These are phyloP conservation scores for Ormia ochracea DNA, from an alignment of 2,888 invertebrate species.

Conservation along the genomic window DNA sequence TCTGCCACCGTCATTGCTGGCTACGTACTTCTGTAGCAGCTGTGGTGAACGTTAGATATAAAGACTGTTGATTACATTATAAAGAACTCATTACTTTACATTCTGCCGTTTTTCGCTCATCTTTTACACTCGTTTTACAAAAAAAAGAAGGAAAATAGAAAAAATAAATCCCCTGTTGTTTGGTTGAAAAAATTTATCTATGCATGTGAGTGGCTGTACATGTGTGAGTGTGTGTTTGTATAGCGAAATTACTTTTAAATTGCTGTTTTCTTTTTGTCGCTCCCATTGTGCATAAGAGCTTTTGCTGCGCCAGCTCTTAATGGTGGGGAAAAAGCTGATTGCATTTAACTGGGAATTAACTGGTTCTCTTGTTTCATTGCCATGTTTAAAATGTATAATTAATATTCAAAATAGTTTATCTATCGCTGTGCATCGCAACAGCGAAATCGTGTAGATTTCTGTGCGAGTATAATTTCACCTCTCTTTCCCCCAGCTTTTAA, in stretches of 20 bases:
- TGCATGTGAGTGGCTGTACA: no score
- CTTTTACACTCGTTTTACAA: background rate
- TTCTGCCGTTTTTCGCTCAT: background rate
- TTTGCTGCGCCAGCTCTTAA: background rate
- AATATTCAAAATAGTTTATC: conserved; percentile 55
- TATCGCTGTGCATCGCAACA: conserved; percentile 45
- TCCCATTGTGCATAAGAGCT: background rate
- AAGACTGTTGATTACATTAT: no score
- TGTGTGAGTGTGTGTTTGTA: background rate
- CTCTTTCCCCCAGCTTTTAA: no score
- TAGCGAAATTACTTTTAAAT: conserved; percentile 45
- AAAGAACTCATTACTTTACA: background rate
- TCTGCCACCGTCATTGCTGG: no score
- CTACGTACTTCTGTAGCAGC: no score
- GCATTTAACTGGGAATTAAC: conserved; percentile 41
- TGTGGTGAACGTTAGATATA: no score
- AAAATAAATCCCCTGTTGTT: conserved; percentile 36
- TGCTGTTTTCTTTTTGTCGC: background rate
- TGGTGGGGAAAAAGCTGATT: conserved; percentile 16
- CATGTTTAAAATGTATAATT: conserved; percentile 56
- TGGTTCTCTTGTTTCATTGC: conserved; percentile 47
- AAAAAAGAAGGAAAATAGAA: no score
- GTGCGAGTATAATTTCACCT: background rate
- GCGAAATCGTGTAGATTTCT: conserved; percentile 33
- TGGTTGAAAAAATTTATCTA: background rate